Evolutionary conservation across 2,113 vertebrate species (phyloP), one percentile per base, ranked within the genome.

Genomic region (Podarcis cretensis): DNA sequence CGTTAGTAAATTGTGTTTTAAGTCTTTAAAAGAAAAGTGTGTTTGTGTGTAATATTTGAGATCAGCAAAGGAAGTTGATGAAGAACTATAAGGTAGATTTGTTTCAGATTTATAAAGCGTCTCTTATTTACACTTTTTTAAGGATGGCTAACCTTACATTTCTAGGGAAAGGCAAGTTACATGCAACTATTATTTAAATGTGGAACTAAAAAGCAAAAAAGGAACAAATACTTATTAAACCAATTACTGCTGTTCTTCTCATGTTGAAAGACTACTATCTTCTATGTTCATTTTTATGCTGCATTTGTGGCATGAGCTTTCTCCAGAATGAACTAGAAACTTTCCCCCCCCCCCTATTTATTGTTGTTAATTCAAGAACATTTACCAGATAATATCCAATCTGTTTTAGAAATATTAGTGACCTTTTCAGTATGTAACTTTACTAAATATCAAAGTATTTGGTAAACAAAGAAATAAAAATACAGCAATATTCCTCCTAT

Each of bases 401-500:
- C 43, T 48, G 43, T 48, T 48, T 48, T 48, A 48, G 43, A 48
- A 48, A 48, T 48, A 48, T 48, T 48, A 48, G 43, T 48, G 43
- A 48, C 43, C 43, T 48, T 48, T 63, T 63, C 59, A 63, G 59
- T 63, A 63, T 18, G 18, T 63, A 63, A 63, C 59, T 16, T 63
- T 63, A 63, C 59, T 48, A 63, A 63, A 63, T 18, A 63, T 63
- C 59, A 16, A 63, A 63, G 59, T 63, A 63, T 63, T 16, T 16
- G 12, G 59, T 63, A 63, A 63, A 63, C 59, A 63, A 63, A 63
- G 3, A 16, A 63, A 63, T 63, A 63, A 16, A 96, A 94, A 96
- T 96, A 97, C 97, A 97, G 97, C 94, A 97, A 95, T 95, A 96
- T 93, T 97, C 96, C 96, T 96, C 18, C 13, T 63, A 18, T 63